These are phyloP conservation scores for Abrostola triplasia DNA, from an alignment of 2,888 invertebrate genomes.

Conservation along the genomic window DNA sequence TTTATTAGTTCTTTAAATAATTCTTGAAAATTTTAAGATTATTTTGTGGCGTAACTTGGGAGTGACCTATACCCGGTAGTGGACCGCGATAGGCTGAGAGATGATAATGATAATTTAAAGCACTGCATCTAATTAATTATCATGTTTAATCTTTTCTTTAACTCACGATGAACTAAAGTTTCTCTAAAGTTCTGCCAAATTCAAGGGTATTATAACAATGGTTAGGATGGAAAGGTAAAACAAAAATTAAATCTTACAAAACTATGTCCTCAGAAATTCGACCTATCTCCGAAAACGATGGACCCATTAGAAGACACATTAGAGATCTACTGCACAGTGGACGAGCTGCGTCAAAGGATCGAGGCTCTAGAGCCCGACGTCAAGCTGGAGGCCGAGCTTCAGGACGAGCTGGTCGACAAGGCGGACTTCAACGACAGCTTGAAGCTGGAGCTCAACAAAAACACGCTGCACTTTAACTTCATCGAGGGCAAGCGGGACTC, in stretches of 20 bases:
- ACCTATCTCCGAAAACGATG: conserved; percentile 82
- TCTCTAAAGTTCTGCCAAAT: too few species aligned
- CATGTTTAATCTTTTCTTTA: too few species aligned
- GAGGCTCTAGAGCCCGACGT: conserved; percentile 81
- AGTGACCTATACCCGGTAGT: too few species aligned
- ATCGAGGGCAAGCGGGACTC: conserved; percentile 85
- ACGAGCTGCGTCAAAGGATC: conserved; percentile 89
- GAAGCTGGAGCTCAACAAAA: conserved; percentile 76
- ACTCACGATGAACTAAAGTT: too few species aligned
- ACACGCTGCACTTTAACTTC: conserved; percentile 83
- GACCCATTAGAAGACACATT: conserved; percentile 88
- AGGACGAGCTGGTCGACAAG: conserved; percentile 66
- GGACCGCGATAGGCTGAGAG: too few species aligned
- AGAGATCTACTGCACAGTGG: conserved; percentile 91
- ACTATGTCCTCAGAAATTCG: conserved; percentile 70
- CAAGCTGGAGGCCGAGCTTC: conserved; percentile 54
- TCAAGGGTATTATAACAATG: neutral
- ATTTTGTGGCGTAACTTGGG: too few species aligned
- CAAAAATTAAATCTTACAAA: neutral
- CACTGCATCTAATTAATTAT: too few species aligned
- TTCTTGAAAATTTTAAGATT: too few species aligned
- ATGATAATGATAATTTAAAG: too few species aligned
- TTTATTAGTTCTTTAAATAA: too few species aligned
- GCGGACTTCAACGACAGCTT: conserved; percentile 44
- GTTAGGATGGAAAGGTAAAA: neutral